These are phyloP conservation scores for Macrosoma leucophasiata DNA, from an alignment of 2,888 invertebrate genomes.

Conservation along the genomic window DNA sequence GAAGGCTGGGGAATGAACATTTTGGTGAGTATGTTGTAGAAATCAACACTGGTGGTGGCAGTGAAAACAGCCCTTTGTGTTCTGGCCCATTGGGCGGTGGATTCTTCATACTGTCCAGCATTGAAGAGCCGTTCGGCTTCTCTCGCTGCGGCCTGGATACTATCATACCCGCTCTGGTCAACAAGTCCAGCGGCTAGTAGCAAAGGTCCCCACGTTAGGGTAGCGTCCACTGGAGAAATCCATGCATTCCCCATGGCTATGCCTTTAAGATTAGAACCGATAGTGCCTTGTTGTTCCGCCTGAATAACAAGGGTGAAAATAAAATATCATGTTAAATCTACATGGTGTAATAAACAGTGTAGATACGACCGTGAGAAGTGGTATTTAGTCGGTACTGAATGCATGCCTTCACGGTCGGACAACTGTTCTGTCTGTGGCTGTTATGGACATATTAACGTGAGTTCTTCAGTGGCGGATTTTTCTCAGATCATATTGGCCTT, in stretches of 20 bases:
- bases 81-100: conserved; percentile 78
- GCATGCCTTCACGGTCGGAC: too few species aligned
- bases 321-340: too few species aligned
- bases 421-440: too few species aligned
- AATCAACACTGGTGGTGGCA: conserved; percentile 81
- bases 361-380: too few species aligned
- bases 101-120: conserved; percentile 70
- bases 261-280: conserved; percentile 83
- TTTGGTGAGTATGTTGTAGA: conserved; percentile 86
- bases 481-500: too few species aligned
- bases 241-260: conserved; percentile 92
- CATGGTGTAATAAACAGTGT: too few species aligned
- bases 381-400: too few species aligned
- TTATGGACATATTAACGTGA: too few species aligned
- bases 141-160: conserved; percentile 75
- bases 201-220: conserved; percentile 88
- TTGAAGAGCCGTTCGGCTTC: conserved; percentile 75
- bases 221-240: conserved; percentile 91
- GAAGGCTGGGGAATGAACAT: conserved; percentile 29
- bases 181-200: conserved; percentile 84
- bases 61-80: conserved; percentile 79
- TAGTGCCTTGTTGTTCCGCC: conserved; percentile 78
- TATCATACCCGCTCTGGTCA: conserved; percentile 78
- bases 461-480: too few species aligned
- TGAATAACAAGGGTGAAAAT: conserved; percentile 35